Evolutionary conservation across 2,797 vertebrate genomes (phyloP).

Genomic region (Sternotherus odoratus): DNA sequence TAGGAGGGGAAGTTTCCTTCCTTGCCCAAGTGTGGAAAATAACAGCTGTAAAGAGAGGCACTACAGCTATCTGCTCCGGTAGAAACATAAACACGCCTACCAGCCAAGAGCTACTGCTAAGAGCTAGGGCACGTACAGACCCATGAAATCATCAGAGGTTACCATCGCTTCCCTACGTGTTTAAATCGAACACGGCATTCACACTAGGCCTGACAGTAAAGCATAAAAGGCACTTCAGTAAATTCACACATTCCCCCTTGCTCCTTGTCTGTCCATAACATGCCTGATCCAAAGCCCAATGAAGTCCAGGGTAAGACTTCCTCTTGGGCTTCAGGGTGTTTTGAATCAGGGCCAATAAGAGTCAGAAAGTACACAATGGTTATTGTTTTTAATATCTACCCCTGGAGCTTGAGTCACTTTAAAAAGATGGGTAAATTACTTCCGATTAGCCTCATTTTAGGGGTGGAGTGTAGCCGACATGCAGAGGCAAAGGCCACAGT

Average conservation of each 20-base stretch:
- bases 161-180: not conserved
- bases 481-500: too few relatives aligned
- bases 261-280: not conserved
- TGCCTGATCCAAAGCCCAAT: too few relatives aligned
- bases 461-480: not conserved
- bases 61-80: not conserved
- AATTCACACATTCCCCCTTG: too few relatives aligned
- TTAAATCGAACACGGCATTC: not conserved
- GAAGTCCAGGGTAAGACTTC: too few relatives aligned
- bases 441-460: not conserved
- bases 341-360: too few relatives aligned
- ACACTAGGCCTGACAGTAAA: not conserved
- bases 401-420: not conserved
- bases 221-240: not conserved
- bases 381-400: too few relatives aligned
- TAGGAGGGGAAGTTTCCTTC: not conserved
- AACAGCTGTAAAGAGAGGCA: not conserved
- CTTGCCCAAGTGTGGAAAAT: not conserved
- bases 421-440: rapidly evolving
- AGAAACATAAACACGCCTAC: not conserved
- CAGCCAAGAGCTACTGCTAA: not conserved
- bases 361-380: too few relatives aligned
- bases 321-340: too few relatives aligned
- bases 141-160: not conserved
- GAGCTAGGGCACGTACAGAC: too few relatives aligned